Percentiles rank a stretch among this genome's conserved stretches.
Evolutionary conservation across 2,797 vertebrate species (phyloP).

Genomic region (Clarias laeviceps): DNA sequence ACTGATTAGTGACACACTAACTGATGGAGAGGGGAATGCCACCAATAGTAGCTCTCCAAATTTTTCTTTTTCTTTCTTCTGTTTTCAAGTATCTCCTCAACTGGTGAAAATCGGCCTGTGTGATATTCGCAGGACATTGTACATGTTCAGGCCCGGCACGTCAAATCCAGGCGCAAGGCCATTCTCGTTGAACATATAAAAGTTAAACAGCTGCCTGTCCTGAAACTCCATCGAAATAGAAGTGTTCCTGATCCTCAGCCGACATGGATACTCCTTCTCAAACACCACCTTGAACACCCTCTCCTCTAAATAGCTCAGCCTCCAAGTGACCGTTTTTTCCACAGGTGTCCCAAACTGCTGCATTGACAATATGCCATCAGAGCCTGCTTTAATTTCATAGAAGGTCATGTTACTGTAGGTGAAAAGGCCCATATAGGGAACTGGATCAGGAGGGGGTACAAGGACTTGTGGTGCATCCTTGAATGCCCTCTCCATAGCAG

Average conservation of each 20-base stretch:
- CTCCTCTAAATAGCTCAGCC: constrained; percentile 83
- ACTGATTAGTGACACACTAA: not conserved
- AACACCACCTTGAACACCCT: constrained; percentile 88
- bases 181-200: constrained; percentile 79
- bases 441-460: constrained; percentile 74
- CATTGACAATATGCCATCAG: constrained; percentile 79
- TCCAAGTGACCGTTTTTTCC: constrained; percentile 80
- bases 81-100: constrained; percentile 12
- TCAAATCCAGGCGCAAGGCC: constrained; percentile 87
- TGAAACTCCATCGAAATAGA: constrained; percentile 87
- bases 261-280: constrained; percentile 85
- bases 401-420: constrained; percentile 89
- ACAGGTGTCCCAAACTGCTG: constrained; percentile 89
- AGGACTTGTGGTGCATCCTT: constrained; percentile 74
- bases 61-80: not conserved
- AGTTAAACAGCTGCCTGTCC: constrained; percentile 88
- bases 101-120: constrained; percentile 76
- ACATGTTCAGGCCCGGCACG: constrained; percentile 88
- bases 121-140: constrained; percentile 79
- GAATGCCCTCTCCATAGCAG: constrained; percentile 81
- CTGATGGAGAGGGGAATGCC: not conserved
- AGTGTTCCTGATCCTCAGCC: constrained; percentile 78
- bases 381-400: constrained; percentile 82
- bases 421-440: constrained; percentile 83
- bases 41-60: not conserved